Evolutionary conservation across 2,113 vertebrate species (phyloP).

Genomic region (Electrona antarctica): DNA sequence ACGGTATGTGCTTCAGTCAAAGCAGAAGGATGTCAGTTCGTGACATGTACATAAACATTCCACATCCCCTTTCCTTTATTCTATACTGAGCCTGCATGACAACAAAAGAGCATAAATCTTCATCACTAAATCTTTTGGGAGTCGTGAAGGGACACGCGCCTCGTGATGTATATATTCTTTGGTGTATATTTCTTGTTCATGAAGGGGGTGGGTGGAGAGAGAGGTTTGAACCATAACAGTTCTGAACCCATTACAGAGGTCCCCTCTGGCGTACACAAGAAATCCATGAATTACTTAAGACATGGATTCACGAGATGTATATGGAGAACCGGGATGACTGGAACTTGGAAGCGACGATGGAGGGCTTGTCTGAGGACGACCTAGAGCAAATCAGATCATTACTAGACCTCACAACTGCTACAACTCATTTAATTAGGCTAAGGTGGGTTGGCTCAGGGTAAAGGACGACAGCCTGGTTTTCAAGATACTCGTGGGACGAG

Average conservation of each 20-base stretch:
- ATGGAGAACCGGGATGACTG: too few species aligned
- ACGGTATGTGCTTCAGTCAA: conserved; percentile 24
- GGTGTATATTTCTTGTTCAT: not conserved
- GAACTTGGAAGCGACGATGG: too few species aligned
- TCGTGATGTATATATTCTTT: conserved; percentile 34
- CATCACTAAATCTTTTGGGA: conserved; percentile 12
- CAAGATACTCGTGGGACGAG: too few species aligned
- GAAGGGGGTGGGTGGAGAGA: not conserved
- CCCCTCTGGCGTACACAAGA: not conserved
- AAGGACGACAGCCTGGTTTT: too few species aligned
- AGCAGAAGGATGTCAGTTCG: conserved; percentile 21
- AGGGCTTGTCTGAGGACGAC: too few species aligned
- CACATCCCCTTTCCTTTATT: conserved; percentile 31
- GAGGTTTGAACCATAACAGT: not conserved
- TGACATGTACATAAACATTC: conserved; percentile 34
- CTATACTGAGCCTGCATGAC: conserved; percentile 27
- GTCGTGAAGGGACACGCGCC: conserved; percentile 38
- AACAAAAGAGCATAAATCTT: conserved; percentile 38
- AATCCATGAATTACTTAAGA: not conserved
- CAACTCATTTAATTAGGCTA: too few species aligned
- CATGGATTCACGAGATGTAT: too few species aligned
- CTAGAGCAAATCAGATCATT: too few species aligned
- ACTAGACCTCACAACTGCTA: too few species aligned
- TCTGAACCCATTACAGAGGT: not conserved
- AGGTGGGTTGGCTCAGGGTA: too few species aligned